These are phyloP conservation scores for Euproctis similis DNA, from an alignment of 2,888 invertebrate genomes.

Conservation along the genomic window DNA sequence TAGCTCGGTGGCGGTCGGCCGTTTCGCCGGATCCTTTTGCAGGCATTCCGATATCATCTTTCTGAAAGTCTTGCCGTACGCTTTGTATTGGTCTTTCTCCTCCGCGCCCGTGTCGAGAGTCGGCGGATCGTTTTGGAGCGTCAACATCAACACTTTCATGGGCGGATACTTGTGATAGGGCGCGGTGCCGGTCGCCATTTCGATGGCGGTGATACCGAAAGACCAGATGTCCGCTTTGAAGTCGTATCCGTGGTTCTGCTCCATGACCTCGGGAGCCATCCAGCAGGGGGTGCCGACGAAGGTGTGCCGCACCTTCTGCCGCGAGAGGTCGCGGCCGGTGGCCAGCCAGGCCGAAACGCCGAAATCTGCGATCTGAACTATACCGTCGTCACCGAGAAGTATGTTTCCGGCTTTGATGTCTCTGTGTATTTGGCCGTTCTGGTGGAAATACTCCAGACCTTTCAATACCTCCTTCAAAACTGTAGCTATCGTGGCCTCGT, in stretches of 20 bases:
- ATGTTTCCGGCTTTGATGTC: conserved; percentile 82
- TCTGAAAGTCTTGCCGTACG: conserved; percentile 97
- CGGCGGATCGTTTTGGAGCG: conserved; percentile 99
- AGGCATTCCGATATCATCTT: conserved; percentile 99
- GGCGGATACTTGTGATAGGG: conserved; percentile 99
- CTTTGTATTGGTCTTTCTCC: conserved; percentile 98
- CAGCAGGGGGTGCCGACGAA: conserved; percentile 99
- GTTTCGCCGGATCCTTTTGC: conserved; percentile 95
- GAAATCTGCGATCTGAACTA: conserved; percentile 99
- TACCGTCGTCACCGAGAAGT: conserved; percentile 96
- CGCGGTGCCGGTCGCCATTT: conserved; percentile 98
- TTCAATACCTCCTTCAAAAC: conserved; percentile 96
- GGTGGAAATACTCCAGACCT: conserved; percentile 98
- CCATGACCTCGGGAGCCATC: conserved; percentile 99
- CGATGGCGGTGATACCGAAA: conserved; percentile 98
- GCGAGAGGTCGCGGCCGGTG: conserved; percentile 94
- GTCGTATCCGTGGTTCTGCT: conserved; percentile 98
- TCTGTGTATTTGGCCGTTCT: conserved; percentile 96
- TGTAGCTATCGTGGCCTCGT: conserved; percentile 98
- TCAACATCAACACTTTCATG: conserved; percentile 99
- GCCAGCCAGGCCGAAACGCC: conserved; percentile 99
- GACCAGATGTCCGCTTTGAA: conserved; percentile 93
- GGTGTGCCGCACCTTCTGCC: conserved; percentile 97
- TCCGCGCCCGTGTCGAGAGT: conserved; percentile 96
- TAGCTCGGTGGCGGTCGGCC: conserved; percentile 96